Evolutionary conservation across 2,888 invertebrate genomes (phyloP).

Genomic region (Poecilobothrus nobilitatus): DNA sequence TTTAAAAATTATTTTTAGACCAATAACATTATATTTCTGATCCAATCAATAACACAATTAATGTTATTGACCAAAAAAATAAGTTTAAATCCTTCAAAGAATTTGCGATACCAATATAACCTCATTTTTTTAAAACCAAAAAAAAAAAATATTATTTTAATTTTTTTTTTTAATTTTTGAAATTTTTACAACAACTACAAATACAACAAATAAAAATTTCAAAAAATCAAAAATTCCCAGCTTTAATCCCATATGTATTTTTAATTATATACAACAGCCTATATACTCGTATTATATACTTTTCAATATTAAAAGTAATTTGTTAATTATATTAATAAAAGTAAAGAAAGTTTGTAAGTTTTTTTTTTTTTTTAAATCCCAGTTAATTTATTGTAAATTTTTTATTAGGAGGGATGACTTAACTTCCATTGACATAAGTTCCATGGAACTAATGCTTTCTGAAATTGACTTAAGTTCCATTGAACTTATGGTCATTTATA

Average conservation of each 20-base stretch:
- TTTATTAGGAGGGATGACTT: too few relatives aligned
- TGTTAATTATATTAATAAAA: neutral
- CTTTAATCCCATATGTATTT: neutral
- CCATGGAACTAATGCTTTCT: too few relatives aligned
- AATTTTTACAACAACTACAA: neutral
- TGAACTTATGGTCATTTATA: too few relatives aligned
- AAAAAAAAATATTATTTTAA: neutral
- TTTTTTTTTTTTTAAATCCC: too few relatives aligned
- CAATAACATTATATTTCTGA: neutral
- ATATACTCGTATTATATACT: neutral
- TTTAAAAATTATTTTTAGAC: neutral
- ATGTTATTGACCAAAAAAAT: neutral
- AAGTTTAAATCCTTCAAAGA: neutral
- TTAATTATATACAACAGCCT: neutral
- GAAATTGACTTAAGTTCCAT: too few relatives aligned
- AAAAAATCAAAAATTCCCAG: neutral
- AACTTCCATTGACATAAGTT: too few relatives aligned
- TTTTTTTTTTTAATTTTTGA: neutral
- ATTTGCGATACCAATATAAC: slow-evolving; percentile 3
- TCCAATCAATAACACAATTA: neutral
- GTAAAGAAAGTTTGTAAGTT: neutral
- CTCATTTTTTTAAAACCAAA: neutral
- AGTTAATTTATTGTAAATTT: too few relatives aligned
- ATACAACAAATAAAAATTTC: neutral
- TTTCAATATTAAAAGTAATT: neutral